Percentiles rank a stretch among this genome's conserved stretches.
These are phyloP conservation scores for Cheilosia grossa DNA, from an alignment of 2,888 invertebrate species.

Conservation along the genomic window DNA sequence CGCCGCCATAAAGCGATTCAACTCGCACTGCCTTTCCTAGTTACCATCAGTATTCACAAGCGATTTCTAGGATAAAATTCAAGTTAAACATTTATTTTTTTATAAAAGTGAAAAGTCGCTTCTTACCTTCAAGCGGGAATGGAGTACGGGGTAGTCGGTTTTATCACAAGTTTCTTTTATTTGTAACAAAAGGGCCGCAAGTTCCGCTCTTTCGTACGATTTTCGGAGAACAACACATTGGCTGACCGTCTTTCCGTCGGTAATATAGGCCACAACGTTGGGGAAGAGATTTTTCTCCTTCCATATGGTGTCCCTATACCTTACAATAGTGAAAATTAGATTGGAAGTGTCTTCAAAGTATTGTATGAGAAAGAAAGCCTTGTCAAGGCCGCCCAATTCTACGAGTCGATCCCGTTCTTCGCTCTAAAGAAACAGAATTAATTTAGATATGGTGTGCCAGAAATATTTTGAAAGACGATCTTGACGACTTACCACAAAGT, in stretches of 20 bases:
- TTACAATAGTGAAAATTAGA: slow-evolving; percentile 77
- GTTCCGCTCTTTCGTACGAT: slow-evolving; percentile 58
- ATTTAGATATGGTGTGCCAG: not conserved
- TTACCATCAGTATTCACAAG: too few species aligned
- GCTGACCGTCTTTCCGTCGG: slow-evolving; percentile 65
- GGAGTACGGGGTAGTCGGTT: not conserved
- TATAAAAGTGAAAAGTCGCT: not conserved
- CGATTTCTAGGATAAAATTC: too few species aligned
- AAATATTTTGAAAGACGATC: not conserved
- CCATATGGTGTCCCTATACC: slow-evolving; percentile 76
- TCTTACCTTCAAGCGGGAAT: not conserved
- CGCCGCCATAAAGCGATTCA: too few species aligned
- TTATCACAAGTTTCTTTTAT: slow-evolving; percentile 1
- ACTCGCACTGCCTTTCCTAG: too few species aligned
- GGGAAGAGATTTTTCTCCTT: slow-evolving; percentile 77
- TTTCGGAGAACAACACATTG: slow-evolving; percentile 78
- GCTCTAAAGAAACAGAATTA: not conserved
- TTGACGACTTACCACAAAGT: slow-evolving; percentile 26
- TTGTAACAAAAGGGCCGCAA: not conserved
- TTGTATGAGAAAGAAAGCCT: slow-evolving; percentile 78
- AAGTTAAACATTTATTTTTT: too few species aligned
- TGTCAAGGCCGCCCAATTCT: slow-evolving; percentile 25
- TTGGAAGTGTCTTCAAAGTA: slow-evolving; percentile 77
- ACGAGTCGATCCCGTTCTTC: slow-evolving; percentile 2
- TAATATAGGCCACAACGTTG: slow-evolving; percentile 76